Evolutionary conservation across 92 coral and sea anemone species (phyloP), one percentile per base, ranked within the genome.

Genomic region (Epizoanthus rinbou): DNA sequence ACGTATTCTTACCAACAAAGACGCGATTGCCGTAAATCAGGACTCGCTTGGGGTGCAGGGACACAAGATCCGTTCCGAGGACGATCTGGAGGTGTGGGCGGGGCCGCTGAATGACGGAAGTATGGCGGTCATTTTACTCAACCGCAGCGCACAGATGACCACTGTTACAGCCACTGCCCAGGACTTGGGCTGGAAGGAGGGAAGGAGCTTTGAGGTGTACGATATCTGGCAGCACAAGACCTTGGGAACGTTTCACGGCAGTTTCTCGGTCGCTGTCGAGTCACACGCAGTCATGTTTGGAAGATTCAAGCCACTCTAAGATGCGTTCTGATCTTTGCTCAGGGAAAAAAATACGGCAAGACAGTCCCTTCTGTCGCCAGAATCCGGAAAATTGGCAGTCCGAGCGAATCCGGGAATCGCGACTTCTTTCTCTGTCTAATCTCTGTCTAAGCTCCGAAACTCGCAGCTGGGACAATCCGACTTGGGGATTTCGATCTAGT

Each of bases 11-110:
- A 74, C 84, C 52, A 87, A 87, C 64, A 35, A 69, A 9, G 86
- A 87, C 86, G 90, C 90, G 10, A 82, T 87, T 62, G 83, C 90
- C 54, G 79, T 87, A 2, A 87, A 87, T 70, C 90, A 82, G 73
- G 90, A 87, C 22, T 64, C 90, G 39, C 84, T 87, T 45, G 90
- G 86, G n/a, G 69, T 82, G 10, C 90, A 87, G 41, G 90, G 90
- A n/a, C 90, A 82, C 69, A 87, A 87, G 73, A 8, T 87, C 14
- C 80, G 90, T 43, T 41, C 90, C 33, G 47, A 74, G 63, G 84
- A 75, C 3, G 72, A 82, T 47, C 74, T 81, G 18, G 90, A 87
- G 67, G 76, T 87, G 43, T 87, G 90, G 90, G 86, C 90, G 0
- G 90, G 90, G 41, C 86, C 90, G 3, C 80, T 81, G 57, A 73